Evolutionary conservation across 2,888 invertebrate species (phyloP), one percentile per base, ranked within the genome.

Genomic region (Polydrusus pterygomalis): DNA sequence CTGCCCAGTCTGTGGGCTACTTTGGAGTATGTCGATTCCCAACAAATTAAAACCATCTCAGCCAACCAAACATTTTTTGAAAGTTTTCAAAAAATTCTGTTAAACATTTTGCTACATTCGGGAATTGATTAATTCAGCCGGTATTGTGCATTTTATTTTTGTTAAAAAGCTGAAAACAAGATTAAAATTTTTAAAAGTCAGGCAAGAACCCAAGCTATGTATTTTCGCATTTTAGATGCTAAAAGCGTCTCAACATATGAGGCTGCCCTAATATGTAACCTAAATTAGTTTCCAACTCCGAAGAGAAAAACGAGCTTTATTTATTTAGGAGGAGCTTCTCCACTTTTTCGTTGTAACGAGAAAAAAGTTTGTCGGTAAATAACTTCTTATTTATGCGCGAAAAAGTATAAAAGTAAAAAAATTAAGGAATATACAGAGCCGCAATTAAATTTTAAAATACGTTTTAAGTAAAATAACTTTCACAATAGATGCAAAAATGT

Each of bases 201-300:
- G 7, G 11, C 25, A 20, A 43, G 25, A 17, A 25, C 43, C 47
- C 45, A 40, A 25, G 18, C 20, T 60, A 47, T 49, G 34, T 17
- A 62, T 60, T 70, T 60, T 70, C 62, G 60, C 62, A 70, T 70
- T 70, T 60, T 60, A 43, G 13, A 70, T 62, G 58, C 70, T 20
- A 47, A 30, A 20, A 60, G 49, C 70, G 62, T 70, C 45, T 25
- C 45, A 0, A 15, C 60, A 70, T 49, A 70, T 70, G 11, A 25
- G 34, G 15, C 47, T 34, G 40, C 25, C 68, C 20, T 34, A 69
- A 58, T 58, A 58, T 69, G 54, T 15, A 47, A n/a, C 45, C 62
- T 3, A 70, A 60, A 70, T 70, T 60, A 58, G 70, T 70, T 70
- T 45, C 60, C 70, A 62, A 49, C 60, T 60, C 38, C 40, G 38